Base-by-base conservation (phyloP, 2,888 invertebrate genomes). In the Lithosia quadra region DNA sequence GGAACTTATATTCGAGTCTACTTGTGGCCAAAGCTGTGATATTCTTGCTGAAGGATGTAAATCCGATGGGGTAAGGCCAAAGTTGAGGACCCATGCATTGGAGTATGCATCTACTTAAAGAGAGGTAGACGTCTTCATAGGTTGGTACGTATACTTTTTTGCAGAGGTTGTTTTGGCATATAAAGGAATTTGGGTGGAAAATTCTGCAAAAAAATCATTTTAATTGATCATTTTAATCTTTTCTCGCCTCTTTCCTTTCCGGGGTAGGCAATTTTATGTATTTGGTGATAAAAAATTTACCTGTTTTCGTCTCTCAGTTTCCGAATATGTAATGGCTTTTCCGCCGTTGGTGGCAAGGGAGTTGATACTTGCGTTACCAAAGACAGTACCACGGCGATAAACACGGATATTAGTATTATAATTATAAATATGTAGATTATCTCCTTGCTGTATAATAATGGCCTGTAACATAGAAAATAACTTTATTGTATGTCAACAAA, bases 21-120 rank as follows among this genome's bases (percentile, higher is more conserved):
- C 93, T 91, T 18, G 95, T 94, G 13, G 95, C 89, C 76, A 97
- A 93, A 34, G 95, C 91, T 18, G 96, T 91, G 10, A 96, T 94
- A 43, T 95, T 95, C 28, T 95, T 95, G 71, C 96, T 96, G 34
- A 96, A 95, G 39, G 94, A 88, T 0, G 96, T 95, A 66, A 96
- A 96, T 0, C 96, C 96, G n/a, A 97, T 97, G 1, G 98, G 98
- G 81, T 96, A 95, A 0, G 98, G 98, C 98, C 97, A 98, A 0
- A 97, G 90, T 75, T 97, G 96, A 7, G 95, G 95, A 21, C 96
- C 95, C 66, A 96, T 96, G 85, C 98, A 98, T 3, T 96, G 91
- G 86, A 98, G 96, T 64, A 96, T 96, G 86, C 98, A 98, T 56
- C 96, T 96, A 66, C 96, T 96, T 70, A 97, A 91, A 0, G 97